These are phyloP conservation scores for Perizoma affinitatum DNA, from an alignment of 2,888 invertebrate species.

Conservation along the genomic window DNA sequence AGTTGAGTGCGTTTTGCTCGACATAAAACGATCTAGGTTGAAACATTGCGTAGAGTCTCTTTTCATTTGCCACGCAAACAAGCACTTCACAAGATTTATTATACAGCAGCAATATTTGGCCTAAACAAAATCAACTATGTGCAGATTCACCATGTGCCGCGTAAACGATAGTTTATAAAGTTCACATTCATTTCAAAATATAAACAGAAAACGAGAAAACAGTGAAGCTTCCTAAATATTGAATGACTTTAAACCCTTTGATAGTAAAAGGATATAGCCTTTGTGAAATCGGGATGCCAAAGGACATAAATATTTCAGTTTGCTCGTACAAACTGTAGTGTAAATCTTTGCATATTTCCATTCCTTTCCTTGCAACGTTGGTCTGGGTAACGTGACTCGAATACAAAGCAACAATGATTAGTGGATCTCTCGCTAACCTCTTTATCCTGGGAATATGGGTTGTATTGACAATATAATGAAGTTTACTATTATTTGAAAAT, in stretches of 20 bases:
- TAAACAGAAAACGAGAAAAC: constrained; percentile 1
- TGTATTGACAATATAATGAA: not conserved
- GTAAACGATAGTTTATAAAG: not conserved
- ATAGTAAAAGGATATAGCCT: constrained; percentile 22
- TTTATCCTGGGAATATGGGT: constrained; percentile 16
- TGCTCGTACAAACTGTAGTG: constrained; percentile 25
- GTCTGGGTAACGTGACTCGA: constrained; percentile 18
- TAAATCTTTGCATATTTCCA: constrained; percentile 33
- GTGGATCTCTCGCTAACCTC: constrained; percentile 15
- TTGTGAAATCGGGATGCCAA: constrained; percentile 13
- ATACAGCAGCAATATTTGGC: too few relatives aligned
- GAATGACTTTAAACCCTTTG: constrained; percentile 16
- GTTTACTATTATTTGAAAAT: too few relatives aligned
- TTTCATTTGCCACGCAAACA: constrained; percentile 2
- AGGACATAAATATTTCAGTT: constrained; percentile 27
- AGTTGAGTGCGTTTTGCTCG: constrained; percentile 66
- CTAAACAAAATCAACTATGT: too few relatives aligned
- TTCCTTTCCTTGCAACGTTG: constrained; percentile 28
- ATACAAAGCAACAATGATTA: constrained; percentile 31
- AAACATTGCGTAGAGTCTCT: constrained; percentile 1
- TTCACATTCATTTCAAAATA: not conserved
- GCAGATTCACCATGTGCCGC: too few relatives aligned
- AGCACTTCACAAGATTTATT: not conserved
- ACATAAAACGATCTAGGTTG: constrained; percentile 17
- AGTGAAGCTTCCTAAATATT: constrained; percentile 4